Evolutionary conservation across 2,113 vertebrate genomes (phyloP), one percentile per base, ranked within the genome.

Genomic region (Percopsis transmontana): DNA sequence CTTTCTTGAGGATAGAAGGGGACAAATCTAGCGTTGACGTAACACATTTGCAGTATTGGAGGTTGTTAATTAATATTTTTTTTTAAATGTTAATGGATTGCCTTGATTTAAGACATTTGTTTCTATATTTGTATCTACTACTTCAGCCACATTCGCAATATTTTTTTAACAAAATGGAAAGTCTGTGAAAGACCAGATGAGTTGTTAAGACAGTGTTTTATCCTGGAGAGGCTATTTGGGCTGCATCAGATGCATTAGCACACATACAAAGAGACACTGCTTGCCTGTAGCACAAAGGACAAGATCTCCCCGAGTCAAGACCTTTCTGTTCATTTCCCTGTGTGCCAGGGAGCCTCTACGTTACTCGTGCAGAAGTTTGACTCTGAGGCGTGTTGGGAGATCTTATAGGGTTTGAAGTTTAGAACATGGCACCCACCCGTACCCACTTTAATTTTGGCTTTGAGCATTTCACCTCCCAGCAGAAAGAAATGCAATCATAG

Each of bases 321-420:
- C 87, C 86, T 72, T 42, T 71, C 66, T 0, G 62, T 61, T 62
- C 39, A 8, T 68, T 65, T 81, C 7, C 61, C 71, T 62, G 27
- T 33, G 8, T 33, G 5, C 27, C 67, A 1, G 3, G 13, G 48
- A 51, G 42, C 11, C 4, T 45, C 42, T 3, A 2, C 40, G 40
- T 41, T 12, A 45, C 42, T 12, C 5, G 2, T 71, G 76, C 73
- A 81, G 66, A 76, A 75, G 84, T 79, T 9, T 9, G 58, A 82
- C 81, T 83, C 64, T 64, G 74, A 85, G 81, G 83, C 80, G 27
- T 0, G 18, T 2, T 55, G 9, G 1, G 68, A 88, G 79, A 87
- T 88, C 78, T 85, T 84, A 90, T 64, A 21, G 41, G 76, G 62
- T 83, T 79, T 84, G 83, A 87, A 87, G 88, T 84, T 1, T 13